Base-by-base conservation (phyloP, 2,797 vertebrate genomes). In the Fringilla coelebs region DNA sequence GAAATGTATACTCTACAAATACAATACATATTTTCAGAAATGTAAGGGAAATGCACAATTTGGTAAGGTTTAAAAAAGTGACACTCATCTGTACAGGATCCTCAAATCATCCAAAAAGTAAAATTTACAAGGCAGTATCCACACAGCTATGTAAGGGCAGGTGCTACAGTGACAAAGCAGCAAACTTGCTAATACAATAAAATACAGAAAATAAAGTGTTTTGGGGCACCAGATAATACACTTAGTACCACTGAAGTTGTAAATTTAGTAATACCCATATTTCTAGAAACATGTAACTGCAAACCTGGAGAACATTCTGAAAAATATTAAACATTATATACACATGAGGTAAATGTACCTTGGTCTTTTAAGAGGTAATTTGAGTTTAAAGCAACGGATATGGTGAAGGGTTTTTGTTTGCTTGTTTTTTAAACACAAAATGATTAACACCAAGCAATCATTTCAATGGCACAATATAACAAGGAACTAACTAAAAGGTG, bases 341-440 rank as follows among this genome's bases (percentile, higher is more conserved):
- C 98, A 98, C 96, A 98, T 99, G 99, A 99, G 99, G 99, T 99
- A 99, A 99, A 98, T 99, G 99, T 98, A 99, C 98, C 99, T 99
- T 99, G 98, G 98, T 99, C 98, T 98, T 98, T 98, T 96, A 97
- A 98, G 98, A 99, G 99, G 99, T 99, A 99, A 99, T 99, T 91
- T 96, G 96, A 97, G 91, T 97, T 98, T 98, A 98, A 98, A 98
- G 97, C 97, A 98, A 97, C 52, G 19, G 96, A 97, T 94, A 95
- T 65, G 90, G 67, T 97, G 95, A 96, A 77, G 48, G 49, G 20
- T 43, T 32, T 32, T 31, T 32, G 26, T 95, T 93, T 95, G 96
- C 95, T 97, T 89, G 88, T 94, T 95, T 95, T n/a, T 10, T 36
- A 54, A 63, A 95, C 95, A 94, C 62, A 95, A 95, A 94, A 96